Evolutionary conservation across 2,113 vertebrate genomes (phyloP).

Genomic region (Diadophis punctatus): DNA sequence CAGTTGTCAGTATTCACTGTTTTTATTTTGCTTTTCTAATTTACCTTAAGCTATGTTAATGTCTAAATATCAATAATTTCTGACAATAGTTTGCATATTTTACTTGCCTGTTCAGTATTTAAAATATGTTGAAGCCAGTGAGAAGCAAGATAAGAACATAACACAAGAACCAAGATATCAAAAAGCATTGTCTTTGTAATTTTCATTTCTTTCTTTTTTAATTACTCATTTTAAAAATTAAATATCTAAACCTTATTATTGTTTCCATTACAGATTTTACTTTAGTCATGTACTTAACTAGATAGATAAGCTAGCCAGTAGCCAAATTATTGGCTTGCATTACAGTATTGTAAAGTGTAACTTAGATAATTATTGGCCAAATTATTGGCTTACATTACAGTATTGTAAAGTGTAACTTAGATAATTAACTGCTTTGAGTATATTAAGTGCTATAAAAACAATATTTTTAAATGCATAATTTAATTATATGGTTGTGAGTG

Average conservation of each 20-base stretch:
- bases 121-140: neutral
- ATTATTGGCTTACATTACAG: neutral
- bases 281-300: neutral
- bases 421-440: neutral
- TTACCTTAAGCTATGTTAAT: neutral
- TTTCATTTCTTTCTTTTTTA: neutral
- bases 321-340: neutral
- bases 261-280: neutral
- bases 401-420: neutral
- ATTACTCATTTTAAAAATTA: neutral
- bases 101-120: neutral
- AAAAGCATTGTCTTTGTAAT: neutral
- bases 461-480: neutral
- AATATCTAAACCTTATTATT: neutral
- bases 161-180: neutral
- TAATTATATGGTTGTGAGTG: neutral
- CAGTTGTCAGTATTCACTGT: neutral
- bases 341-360: neutral
- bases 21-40: neutral
- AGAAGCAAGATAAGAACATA: neutral
- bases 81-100: neutral
- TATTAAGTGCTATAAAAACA: too few species aligned
- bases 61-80: neutral
- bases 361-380: neutral
- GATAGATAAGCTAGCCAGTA: neutral